Percentiles rank a stretch among this genome's conserved stretches.
Evolutionary conservation across 2,797 vertebrate genomes (phyloP).

Genomic region (Melopsittacus undulatus): DNA sequence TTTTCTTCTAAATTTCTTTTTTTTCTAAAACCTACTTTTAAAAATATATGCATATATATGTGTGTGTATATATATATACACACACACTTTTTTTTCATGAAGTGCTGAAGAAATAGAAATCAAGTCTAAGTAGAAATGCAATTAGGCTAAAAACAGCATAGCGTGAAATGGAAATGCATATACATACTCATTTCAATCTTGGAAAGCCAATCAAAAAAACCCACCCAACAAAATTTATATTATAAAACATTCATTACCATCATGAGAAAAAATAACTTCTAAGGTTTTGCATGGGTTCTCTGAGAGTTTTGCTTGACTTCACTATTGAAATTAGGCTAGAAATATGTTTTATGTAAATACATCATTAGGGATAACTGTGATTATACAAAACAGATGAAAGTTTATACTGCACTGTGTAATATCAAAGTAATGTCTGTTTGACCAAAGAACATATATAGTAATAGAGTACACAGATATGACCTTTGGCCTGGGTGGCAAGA

Average conservation of each 20-base stretch:
- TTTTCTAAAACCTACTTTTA: background rate
- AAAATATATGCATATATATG: background rate
- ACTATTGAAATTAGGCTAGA: conserved; percentile 52
- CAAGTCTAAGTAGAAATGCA: background rate
- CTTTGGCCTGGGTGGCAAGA: conserved; percentile 1
- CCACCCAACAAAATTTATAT: background rate
- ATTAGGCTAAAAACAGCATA: background rate
- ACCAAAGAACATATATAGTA: conserved; percentile 14
- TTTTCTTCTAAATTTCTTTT: background rate
- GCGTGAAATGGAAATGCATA: background rate
- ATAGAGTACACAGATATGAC: conserved; percentile 7
- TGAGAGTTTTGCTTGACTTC: conserved; percentile 37
- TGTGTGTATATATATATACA: background rate
- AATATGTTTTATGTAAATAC: conserved; percentile 60
- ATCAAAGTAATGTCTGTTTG: conserved; percentile 52
- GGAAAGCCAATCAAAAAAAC: conserved; percentile 17
- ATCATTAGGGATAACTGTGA: conserved; percentile 36
- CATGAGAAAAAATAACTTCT: conserved; percentile 23
- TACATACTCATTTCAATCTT: conserved; percentile 27
- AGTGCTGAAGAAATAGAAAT: background rate
- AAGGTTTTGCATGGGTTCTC: conserved; percentile 24
- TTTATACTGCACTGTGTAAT: background rate
- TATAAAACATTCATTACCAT: conserved; percentile 40
- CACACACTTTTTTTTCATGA: background rate
- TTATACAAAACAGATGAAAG: conserved; percentile 61